A percentile compares a stretch with the other conserved stretches of the same genome.
phyloP scores from a whole-genome alignment of 2,797 vertebrate genomes.

The Cossypha dichroa region DNA sequence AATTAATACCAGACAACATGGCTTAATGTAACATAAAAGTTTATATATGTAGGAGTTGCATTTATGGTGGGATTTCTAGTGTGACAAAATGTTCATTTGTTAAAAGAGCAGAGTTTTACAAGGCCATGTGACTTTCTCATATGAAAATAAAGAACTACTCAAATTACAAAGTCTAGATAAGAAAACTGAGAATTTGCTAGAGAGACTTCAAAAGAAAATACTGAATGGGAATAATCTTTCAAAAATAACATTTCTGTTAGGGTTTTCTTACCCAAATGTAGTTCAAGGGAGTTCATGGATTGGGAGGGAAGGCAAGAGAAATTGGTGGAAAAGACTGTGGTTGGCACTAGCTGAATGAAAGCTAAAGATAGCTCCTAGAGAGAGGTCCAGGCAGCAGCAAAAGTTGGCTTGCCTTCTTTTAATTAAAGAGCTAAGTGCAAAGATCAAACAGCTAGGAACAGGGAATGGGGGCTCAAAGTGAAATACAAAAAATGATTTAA shows the following conservation, averaged over 20 bases:
- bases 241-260: neutral
- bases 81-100: neutral
- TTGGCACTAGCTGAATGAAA: neutral
- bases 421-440: conserved; percentile 34
- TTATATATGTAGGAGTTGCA: neutral
- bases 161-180: neutral
- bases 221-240: neutral
- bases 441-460: conserved; percentile 35
- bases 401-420: neutral
- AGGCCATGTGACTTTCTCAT: neutral
- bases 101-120: neutral
- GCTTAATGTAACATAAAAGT: neutral
- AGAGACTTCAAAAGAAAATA: neutral
- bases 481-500: neutral
- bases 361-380: neutral
- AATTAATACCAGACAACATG: neutral
- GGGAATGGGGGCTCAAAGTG: neutral
- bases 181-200: neutral
- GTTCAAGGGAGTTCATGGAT: neutral
- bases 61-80: neutral
- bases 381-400: neutral
- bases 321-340: neutral
- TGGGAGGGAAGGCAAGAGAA: neutral
- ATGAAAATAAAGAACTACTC: neutral
- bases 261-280: neutral